phyloP scores from a whole-genome alignment of 2,888 invertebrate genomes.

The Eudemis profundana region DNA sequence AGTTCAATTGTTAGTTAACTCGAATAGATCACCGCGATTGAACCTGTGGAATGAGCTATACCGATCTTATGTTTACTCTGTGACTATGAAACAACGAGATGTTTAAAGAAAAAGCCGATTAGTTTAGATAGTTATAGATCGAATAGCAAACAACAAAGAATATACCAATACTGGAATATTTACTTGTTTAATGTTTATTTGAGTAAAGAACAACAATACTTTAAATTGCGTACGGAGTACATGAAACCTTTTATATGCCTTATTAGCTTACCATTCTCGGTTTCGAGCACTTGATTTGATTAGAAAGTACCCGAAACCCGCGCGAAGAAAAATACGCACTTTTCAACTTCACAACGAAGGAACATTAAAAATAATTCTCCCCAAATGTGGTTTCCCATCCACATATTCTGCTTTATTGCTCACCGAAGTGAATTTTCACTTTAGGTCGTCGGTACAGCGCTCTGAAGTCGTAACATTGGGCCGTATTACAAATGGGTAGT shows the following conservation, averaged over 20 bases:
- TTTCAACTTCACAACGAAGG: constrained; percentile 43
- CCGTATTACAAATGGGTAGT: constrained; percentile 40
- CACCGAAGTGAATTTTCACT: constrained; percentile 44
- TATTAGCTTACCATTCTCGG: constrained; percentile 31
- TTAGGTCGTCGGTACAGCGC: constrained; percentile 9
- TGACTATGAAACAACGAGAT: too few relatives aligned
- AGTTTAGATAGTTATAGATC: too few relatives aligned
- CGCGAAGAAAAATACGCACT: constrained; percentile 39
- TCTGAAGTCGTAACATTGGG: constrained; percentile 28
- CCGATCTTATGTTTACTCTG: too few relatives aligned
- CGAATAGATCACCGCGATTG: too few relatives aligned
- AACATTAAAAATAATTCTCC: constrained; percentile 45
- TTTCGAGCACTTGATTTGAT: constrained; percentile 37
- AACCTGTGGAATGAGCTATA: too few relatives aligned
- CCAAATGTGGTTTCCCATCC: constrained; percentile 44
- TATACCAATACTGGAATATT: too few relatives aligned
- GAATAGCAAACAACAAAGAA: too few relatives aligned
- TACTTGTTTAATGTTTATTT: too few relatives aligned
- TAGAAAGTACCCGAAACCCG: constrained; percentile 31
- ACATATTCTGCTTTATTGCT: constrained; percentile 44
- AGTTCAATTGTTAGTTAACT: too few relatives aligned
- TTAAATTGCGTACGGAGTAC: constrained; percentile 9
- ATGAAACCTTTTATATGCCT: constrained; percentile 25
- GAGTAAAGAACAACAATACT: constrained; percentile 11
- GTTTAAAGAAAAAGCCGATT: too few relatives aligned